These are phyloP conservation scores for Camponotus vicinus DNA, from an alignment of 1,140 invertebrate genomes.

Conservation along the genomic window DNA sequence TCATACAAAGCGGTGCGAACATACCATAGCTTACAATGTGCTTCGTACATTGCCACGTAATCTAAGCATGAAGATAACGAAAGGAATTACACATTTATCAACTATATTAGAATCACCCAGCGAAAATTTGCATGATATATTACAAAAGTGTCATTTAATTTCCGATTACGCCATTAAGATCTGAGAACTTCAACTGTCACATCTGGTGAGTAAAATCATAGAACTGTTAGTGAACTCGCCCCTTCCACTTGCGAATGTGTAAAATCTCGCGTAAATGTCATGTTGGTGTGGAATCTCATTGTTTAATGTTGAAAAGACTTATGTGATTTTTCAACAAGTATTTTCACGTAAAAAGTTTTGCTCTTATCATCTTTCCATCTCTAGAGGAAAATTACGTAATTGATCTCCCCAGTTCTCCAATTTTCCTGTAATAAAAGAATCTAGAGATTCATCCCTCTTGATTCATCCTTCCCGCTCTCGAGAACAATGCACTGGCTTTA, in stretches of 20 bases:
- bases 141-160: conserved; percentile 30
- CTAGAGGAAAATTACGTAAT: conserved; percentile 45
- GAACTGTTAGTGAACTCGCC: conserved; percentile 36
- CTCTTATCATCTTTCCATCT: conserved; percentile 23
- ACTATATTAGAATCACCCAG: neutral
- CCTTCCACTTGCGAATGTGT: conserved; percentile 9
- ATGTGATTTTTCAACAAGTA: conserved; percentile 22
- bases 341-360: conserved; percentile 12
- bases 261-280: conserved; percentile 21
- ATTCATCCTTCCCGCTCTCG: conserved; percentile 11
- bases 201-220: conserved; percentile 36
- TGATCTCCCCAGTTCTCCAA: conserved; percentile 55
- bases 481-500: conserved; percentile 39
- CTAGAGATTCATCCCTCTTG: conserved; percentile 45
- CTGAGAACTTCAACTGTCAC: conserved; percentile 29
- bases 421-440: conserved; percentile 50
- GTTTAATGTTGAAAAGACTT: conserved; percentile 36
- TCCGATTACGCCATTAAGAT: conserved; percentile 33
- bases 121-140: neutral
- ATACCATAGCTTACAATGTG: conserved; percentile 4
- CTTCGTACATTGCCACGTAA: conserved; percentile 8
- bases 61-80: conserved; percentile 21
- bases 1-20: conserved; percentile 8
- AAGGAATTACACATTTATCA: conserved; percentile 43
- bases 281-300: conserved; percentile 11